Evolutionary conservation across 2,113 vertebrate species (phyloP).

Genomic region (Herpailurus yagouaroundi): DNA sequence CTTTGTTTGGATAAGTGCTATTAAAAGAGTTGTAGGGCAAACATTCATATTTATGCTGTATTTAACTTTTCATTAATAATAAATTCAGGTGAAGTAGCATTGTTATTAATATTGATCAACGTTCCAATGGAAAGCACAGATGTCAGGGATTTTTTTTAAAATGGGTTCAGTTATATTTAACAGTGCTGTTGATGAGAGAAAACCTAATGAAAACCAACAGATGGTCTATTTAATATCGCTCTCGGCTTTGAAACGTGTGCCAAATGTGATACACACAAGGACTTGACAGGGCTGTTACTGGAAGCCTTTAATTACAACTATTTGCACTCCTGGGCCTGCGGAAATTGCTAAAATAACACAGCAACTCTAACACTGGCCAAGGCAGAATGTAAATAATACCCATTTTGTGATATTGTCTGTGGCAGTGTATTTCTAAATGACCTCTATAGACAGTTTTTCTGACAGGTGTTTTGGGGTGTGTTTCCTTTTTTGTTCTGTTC

Average conservation of each 20-base stretch:
- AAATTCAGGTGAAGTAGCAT: conserved; percentile 82
- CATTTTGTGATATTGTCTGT: conserved; percentile 28
- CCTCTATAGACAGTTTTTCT: conserved; percentile 48
- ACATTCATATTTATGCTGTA: conserved; percentile 83
- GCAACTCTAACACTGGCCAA: conserved; percentile 65
- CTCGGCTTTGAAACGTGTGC: conserved; percentile 84
- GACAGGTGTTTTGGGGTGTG: not conserved
- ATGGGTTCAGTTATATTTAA: conserved; percentile 85
- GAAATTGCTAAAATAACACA: conserved; percentile 69
- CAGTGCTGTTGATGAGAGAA: conserved; percentile 85
- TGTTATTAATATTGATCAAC: conserved; percentile 88
- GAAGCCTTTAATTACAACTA: conserved; percentile 88
- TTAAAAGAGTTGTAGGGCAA: conserved; percentile 78
- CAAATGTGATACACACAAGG: conserved; percentile 86
- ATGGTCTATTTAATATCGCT: conserved; percentile 89
- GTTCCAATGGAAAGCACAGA: conserved; percentile 85
- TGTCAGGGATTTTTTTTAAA: conserved; percentile 83
- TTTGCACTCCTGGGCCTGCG: conserved; percentile 77
- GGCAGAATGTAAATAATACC: conserved; percentile 61
- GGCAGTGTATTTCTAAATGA: conserved; percentile 57
- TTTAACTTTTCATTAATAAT: conserved; percentile 88
- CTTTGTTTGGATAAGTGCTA: conserved; percentile 74
- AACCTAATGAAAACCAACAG: conserved; percentile 89
- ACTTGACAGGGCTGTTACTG: conserved; percentile 84
- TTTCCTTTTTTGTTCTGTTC: not conserved